phyloP scores from a whole-genome alignment of 1,140 invertebrate genomes.

The Bombus pascuorum region DNA sequence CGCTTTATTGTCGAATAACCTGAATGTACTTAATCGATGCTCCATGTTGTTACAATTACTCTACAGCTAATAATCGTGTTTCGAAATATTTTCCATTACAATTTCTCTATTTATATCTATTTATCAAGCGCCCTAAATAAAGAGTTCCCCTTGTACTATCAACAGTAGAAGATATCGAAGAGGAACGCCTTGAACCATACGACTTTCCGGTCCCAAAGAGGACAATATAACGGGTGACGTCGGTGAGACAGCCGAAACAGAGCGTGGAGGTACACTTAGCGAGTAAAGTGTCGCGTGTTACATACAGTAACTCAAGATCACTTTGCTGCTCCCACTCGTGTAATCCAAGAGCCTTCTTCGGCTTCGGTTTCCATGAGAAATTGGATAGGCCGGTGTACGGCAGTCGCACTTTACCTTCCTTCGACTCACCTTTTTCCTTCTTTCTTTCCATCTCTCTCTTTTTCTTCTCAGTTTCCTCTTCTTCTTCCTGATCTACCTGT shows the following conservation, averaged over 20 bases:
- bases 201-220: constrained; percentile 8
- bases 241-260: constrained; percentile 66
- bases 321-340: constrained; percentile 57
- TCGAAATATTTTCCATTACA: not conserved
- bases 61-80: no score
- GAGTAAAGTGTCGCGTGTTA: constrained; percentile 78
- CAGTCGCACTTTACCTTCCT: constrained; percentile 51
- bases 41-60: no score
- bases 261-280: constrained; percentile 74
- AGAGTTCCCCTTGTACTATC: not conserved
- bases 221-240: constrained; percentile 55
- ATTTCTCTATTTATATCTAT: not conserved
- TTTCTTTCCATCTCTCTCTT: not conserved
- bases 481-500: constrained; percentile 1
- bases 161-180: not conserved
- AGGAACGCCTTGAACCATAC: no score
- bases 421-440: not conserved
- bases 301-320: constrained; percentile 68
- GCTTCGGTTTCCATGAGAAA: constrained; percentile 74
- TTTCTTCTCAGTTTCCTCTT: not conserved
- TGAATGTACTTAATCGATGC: not conserved
- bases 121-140: not conserved
- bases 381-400: constrained; percentile 58
- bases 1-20: not conserved
- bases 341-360: constrained; percentile 72